Percentiles rank a stretch among this genome's conserved stretches.
These are phyloP conservation scores for Telmatochromis sp. DNA, from an alignment of 2,113 vertebrate genomes.

Conservation along the genomic window DNA sequence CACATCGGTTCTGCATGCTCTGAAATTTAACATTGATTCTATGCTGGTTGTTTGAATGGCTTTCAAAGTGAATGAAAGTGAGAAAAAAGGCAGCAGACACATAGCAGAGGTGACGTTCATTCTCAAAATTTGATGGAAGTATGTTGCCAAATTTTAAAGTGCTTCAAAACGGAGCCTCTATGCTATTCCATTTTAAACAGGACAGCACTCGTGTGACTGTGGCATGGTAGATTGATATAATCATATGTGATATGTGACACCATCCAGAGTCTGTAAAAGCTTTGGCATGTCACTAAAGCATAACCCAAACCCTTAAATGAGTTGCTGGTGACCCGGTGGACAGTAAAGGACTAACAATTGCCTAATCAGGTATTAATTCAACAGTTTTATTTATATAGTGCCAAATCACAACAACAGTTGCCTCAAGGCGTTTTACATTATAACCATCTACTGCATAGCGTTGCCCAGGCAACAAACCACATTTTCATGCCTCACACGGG, in stretches of 20 bases:
- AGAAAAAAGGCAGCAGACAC: neutral
- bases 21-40: neutral
- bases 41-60: neutral
- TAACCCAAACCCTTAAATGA: neutral
- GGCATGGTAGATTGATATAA: neutral
- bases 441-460: neutral
- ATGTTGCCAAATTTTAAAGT: neutral
- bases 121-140: neutral
- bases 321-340: neutral
- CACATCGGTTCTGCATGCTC: rapidly evolving
- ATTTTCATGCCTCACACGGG: rapidly evolving
- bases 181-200: neutral
- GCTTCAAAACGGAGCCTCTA: neutral
- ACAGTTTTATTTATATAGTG: neutral
- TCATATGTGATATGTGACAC: neutral
- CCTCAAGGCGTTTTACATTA: rapidly evolving
- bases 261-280: neutral
- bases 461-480: neutral
- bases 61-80: no score
- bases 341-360: neutral
- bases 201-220: neutral
- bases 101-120: neutral
- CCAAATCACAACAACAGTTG: neutral
- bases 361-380: neutral
- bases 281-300: neutral